Evolutionary conservation across 2,113 vertebrate species (phyloP), one percentile per base, ranked within the genome.

Genomic region (Xenus cinereus): DNA sequence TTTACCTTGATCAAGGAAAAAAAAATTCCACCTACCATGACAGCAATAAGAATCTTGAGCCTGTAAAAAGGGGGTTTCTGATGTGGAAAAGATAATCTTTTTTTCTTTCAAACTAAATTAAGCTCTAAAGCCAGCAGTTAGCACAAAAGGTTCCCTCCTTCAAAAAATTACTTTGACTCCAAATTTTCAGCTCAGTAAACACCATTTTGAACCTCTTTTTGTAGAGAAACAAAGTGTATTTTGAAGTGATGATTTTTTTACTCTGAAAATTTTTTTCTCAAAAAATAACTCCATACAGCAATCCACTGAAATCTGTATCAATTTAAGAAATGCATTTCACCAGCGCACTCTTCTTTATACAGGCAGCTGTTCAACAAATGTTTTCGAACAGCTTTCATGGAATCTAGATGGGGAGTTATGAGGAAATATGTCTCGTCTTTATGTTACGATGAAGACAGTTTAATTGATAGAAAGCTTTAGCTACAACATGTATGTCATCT

Each of bases 311-410:
- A 92, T 95, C 63, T 94, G 67, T 62, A 80, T 90, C 59, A 63
- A 50, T 92, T 94, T 96, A 94, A 94, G 64, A 76, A 88, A 80
- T 50, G 63, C 24, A 37, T 89, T 95, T 93, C 68, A 63, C 45
- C 82, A 73, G 15, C 5, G 2, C 41, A 67, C 57, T 77, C 14
- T 93, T 86, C 37, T n/a, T 95, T 46, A 79, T 86, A 46, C 28
- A 95, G 46, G 74, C 96, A 96, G 94, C 79, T 96, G 94, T 54
- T 95, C 28, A 83, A 84, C 94, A 96, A 96, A 97, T 96, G 95
- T 88, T 93, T 91, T 83, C 66, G 13, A 89, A 84, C n/a, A 74
- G 54, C 60, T 80, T 51, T 80, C 68, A 46, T 92, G 72, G 88
- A 92, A 73, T 63, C 76, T 92, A 74, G 26, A 63, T 71, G 15